These are phyloP conservation scores for Cuniculus paca DNA, from an alignment of 2,797 vertebrate species.

Conservation along the genomic window DNA sequence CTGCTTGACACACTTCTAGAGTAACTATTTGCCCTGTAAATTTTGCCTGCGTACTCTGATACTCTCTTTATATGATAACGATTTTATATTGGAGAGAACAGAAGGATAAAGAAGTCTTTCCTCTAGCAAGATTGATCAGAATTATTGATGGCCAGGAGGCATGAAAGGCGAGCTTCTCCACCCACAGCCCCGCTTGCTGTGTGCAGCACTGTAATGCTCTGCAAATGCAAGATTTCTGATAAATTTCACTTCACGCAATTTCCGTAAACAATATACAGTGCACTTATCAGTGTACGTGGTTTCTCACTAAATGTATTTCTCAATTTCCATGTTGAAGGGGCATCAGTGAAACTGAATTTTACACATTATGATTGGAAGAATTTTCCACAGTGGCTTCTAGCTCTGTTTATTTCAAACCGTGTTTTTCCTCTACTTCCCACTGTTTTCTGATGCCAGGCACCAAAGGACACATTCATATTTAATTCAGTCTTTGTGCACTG, in stretches of 20 bases:
- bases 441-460: background rate
- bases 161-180: background rate
- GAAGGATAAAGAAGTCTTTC: background rate
- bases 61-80: background rate
- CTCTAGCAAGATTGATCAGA: background rate
- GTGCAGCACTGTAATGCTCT: background rate
- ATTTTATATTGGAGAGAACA: constrained; percentile 19
- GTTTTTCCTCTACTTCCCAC: background rate
- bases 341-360: background rate
- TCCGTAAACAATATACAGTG: background rate
- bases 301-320: background rate
- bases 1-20: background rate
- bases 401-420: background rate
- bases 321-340: background rate
- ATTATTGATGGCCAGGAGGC: background rate
- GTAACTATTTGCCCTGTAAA: background rate
- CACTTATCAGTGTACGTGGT: background rate
- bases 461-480: background rate
- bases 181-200: background rate
- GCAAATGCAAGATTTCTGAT: background rate
- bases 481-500: background rate
- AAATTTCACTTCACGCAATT: background rate
- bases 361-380: background rate
- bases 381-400: constrained; percentile 8
- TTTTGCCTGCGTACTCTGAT: constrained; percentile 12